Evolutionary conservation across 2,113 vertebrate species (phyloP).

Genomic region (Pterocles burchelli): DNA sequence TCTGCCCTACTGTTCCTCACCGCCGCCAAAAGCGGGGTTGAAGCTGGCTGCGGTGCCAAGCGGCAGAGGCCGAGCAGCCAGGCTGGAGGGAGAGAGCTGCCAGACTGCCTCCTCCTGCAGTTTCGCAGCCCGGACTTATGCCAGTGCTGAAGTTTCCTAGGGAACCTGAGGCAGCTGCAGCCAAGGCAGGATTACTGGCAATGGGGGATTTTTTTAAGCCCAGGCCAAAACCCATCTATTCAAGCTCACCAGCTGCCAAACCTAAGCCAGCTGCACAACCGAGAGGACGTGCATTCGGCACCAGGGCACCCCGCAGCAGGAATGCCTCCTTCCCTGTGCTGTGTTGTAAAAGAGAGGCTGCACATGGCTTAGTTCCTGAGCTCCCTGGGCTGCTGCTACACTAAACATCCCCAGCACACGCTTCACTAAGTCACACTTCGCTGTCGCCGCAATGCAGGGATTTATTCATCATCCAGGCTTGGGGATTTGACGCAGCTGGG

Average conservation of each 20-base stretch:
- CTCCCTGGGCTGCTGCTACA: neutral
- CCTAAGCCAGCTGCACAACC: neutral
- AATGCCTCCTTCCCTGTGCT: neutral
- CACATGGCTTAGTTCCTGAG: neutral
- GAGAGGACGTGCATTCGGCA: fast-evolving
- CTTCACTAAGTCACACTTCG: neutral
- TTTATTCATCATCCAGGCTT: neutral
- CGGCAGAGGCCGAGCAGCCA: neutral
- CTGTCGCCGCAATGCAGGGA: conserved; percentile 2
- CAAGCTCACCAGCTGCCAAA: neutral
- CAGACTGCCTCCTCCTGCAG: neutral
- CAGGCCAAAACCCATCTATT: neutral
- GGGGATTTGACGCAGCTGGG: neutral
- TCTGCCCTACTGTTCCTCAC: neutral
- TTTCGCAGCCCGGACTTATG: neutral
- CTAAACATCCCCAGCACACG: neutral
- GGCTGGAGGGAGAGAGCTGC: neutral
- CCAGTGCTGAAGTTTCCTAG: neutral
- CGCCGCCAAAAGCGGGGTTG: fast-evolving
- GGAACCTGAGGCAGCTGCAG: conserved; percentile 3
- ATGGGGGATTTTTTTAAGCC: neutral
- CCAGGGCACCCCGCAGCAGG: fast-evolving
- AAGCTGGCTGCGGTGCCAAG: neutral
- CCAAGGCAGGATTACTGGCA: neutral
- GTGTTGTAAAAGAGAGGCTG: fast-evolving